Base-by-base conservation (phyloP, 2,888 invertebrate species). In the Lithophane ornitopus region DNA sequence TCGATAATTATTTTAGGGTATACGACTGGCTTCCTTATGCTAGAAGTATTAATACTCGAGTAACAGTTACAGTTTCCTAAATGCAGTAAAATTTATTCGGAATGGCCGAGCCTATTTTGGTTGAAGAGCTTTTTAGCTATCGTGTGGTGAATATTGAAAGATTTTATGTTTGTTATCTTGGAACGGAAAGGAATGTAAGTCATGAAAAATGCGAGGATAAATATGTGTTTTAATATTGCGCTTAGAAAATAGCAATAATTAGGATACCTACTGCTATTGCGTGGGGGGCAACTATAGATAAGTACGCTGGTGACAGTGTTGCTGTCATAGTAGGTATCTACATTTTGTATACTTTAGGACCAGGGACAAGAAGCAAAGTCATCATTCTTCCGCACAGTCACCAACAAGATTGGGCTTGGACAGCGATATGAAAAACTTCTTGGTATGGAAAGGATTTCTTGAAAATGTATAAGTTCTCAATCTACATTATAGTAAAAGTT, bases 1-100 rank as follows among this genome's bases (percentile, higher is more conserved):
- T 90, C 76, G 81, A 83, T 90, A 89, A 91, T 91, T 90, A 88
- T 87, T 85, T 85, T 70, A 78, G 78, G 26, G n/a, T 67, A 49
- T 46, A 34, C 69, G 39, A 26, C 58, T 67, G 16, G 59, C 56
- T 82, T 77, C 71, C 74, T 82, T 70, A 44, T 63, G 52, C 46
- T 59, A 22, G 16, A 41, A 39, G 16, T 75, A 78, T 63, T 61
- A 59, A 66, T 80, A 76, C 68, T 76, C 9, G 39, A 70, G 41
- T 67, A 49, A 78, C 41, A 41, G 63, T 28, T 74, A 78, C 41
- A 41, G 63, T 28, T 74, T 26, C n/a, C 68, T 62, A 34, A 70
- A 76, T 81, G 52, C 68, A 74, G 46, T 68, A 34, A 62, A 61
- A 61, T 58, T 44, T 76, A 66, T 81, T 72, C n/a, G 28, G 39